phyloP scores from a whole-genome alignment of 2,113 vertebrate species.

The Indicator indicator region DNA sequence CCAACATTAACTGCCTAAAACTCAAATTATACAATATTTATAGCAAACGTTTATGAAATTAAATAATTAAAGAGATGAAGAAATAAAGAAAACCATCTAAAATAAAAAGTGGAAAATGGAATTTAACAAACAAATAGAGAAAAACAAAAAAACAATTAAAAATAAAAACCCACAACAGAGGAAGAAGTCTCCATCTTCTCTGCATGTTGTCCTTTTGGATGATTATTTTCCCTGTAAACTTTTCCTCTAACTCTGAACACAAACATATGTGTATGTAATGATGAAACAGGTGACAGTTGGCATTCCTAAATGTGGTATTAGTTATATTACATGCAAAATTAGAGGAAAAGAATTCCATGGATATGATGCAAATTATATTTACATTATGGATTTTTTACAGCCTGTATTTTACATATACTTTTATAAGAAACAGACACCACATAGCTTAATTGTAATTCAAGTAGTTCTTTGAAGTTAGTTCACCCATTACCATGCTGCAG shows the following conservation, averaged over 20 bases:
- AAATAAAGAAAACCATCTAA: neutral
- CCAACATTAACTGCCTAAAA: neutral
- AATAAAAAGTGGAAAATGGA: neutral
- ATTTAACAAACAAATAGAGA: neutral
- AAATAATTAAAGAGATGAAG: neutral
- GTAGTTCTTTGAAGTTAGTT: neutral
- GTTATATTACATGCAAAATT: neutral
- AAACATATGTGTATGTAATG: neutral
- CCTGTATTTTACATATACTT: neutral
- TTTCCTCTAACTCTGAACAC: neutral
- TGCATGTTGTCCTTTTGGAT: neutral
- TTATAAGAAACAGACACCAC: neutral
- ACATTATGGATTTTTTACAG: neutral
- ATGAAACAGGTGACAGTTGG: neutral
- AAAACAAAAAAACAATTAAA: neutral
- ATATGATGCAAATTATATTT: neutral
- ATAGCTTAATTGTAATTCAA: neutral
- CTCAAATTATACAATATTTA: neutral
- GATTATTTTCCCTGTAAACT: neutral
- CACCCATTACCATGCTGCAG: neutral
- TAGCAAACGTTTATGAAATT: neutral
- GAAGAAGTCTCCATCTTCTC: neutral
- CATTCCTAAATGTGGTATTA: neutral
- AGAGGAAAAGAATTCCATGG: neutral
- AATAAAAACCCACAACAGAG: neutral